Evolutionary conservation across 2,888 invertebrate genomes (phyloP).

Genomic region (Agelastica alni): DNA sequence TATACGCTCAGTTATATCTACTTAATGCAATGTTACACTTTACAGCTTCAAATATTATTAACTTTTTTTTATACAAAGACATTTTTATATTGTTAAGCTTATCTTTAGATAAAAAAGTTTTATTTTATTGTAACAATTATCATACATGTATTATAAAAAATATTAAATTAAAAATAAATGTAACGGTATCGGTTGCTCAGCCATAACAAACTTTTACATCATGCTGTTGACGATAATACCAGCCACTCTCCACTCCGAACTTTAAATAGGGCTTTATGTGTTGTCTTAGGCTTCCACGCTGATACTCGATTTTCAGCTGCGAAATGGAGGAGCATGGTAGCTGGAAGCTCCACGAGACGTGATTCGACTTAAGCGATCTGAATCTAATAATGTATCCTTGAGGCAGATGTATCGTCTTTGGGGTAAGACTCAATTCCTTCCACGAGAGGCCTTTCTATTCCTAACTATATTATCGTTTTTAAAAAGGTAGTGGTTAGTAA

Average conservation of each 20-base stretch:
- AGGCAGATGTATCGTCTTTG: constrained; percentile 34
- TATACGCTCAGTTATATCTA: too few relatives aligned
- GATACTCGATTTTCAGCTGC: constrained; percentile 48
- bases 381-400: constrained; percentile 48
- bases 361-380: constrained; percentile 47
- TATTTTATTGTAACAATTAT: too few relatives aligned
- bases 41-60: too few relatives aligned
- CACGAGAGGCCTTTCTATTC: not conserved
- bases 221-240: not conserved
- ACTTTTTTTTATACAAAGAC: too few relatives aligned
- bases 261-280: constrained; percentile 39
- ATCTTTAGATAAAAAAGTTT: too few relatives aligned
- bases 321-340: constrained; percentile 47
- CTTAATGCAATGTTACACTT: too few relatives aligned
- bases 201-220: not conserved
- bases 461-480: not conserved
- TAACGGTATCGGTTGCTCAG: too few relatives aligned
- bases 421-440: constrained; percentile 3
- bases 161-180: too few relatives aligned
- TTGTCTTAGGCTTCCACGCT: constrained; percentile 46
- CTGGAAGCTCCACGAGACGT: constrained; percentile 47
- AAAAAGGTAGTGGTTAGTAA: too few relatives aligned
- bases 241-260: constrained; percentile 17
- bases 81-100: too few relatives aligned
- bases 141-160: too few relatives aligned